These are phyloP conservation scores for Erynnis tages DNA, from an alignment of 2,888 invertebrate genomes.

Conservation along the genomic window DNA sequence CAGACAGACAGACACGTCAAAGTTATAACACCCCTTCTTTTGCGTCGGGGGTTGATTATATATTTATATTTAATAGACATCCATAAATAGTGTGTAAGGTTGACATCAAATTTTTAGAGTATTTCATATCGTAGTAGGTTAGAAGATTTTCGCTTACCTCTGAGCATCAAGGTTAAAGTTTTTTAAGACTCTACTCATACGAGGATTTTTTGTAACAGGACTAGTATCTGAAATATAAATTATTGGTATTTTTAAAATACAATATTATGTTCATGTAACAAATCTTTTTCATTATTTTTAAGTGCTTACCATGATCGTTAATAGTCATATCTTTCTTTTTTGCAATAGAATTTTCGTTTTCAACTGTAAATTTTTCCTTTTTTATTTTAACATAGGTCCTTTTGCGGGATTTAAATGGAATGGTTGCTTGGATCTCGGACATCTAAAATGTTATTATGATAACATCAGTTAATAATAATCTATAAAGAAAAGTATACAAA, in stretches of 20 bases:
- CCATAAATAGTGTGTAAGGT: too few species aligned
- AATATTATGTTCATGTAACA: not conserved
- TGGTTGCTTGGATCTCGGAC: slow-evolving; percentile 69
- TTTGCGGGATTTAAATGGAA: slow-evolving; percentile 76
- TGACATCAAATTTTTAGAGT: too few species aligned
- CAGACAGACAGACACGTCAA: too few species aligned
- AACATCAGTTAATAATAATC: too few species aligned
- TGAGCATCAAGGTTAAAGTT: slow-evolving; percentile 9
- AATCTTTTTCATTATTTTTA: not conserved
- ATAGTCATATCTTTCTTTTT: not conserved
- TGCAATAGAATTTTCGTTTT: slow-evolving; percentile 46
- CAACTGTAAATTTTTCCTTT: slow-evolving; percentile 45
- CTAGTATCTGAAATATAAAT: slow-evolving; percentile 48
- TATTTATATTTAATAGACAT: too few species aligned
- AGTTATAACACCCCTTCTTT: too few species aligned
- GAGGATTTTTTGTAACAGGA: slow-evolving; percentile 51
- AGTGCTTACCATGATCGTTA: slow-evolving; percentile 41
- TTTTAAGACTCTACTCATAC: slow-evolving; percentile 30
- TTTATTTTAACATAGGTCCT: slow-evolving; percentile 49
- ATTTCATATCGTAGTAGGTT: too few species aligned
- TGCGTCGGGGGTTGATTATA: too few species aligned
- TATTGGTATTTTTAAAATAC: too few species aligned
- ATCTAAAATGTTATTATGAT: slow-evolving; percentile 54
- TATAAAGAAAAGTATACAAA: too few species aligned
- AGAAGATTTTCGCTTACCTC: slow-evolving; percentile 3